Evolutionary conservation across 1,140 invertebrate genomes (phyloP), one percentile per base, ranked within the genome.

Genomic region (Philotrypesis tridentata): DNA sequence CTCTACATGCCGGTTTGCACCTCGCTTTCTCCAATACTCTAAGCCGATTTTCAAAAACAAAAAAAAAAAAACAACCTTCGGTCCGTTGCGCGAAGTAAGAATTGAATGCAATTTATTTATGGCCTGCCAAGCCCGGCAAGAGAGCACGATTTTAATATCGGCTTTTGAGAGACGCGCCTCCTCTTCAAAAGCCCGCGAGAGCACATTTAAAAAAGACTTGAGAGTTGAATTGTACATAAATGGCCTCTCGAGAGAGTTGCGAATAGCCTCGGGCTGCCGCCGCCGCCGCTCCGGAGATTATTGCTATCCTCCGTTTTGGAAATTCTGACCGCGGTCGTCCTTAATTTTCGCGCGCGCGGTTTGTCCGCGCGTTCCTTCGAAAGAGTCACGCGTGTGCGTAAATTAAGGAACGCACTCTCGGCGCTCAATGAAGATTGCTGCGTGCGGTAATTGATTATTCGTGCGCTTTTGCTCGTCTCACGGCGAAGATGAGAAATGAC

Each of bases 321-420:
- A 79, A 80, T 80, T 75, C 84, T 72, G 71, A n/a, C n/a, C 83
- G 82, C 43, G 76, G 55, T 74, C 43, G 72, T 71, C 76, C 79
- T 83, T 80, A 82, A 80, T 79, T 71, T 70, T 71, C 71, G 60
- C 61, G 67, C 70, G 67, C 60, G 27, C n/a, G n/a, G n/a, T 9
- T n/a, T n/a, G 21, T 5, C n/a, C n/a, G 21, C n/a, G 21, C 21
- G 14, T 5, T 55, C 17, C 67, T 31, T 25, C 31, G 65, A 21
- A 55, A 11, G 23, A 55, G 14, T n/a, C 40, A 68, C n/a, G n/a
- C n/a, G n/a, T n/a, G n/a, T n/a, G 67, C 37, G 74, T 72, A 72
- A 82, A 82, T 82, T 63, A 78, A 79, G 29, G 67, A 11, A 60
- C 67, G 74, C n/a, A n/a, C n/a, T n/a, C n/a, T n/a, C n/a, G n/a